Conservation (phyloP, 1,140 invertebrate genomes). For the Palaemon carinicauda region DNA sequence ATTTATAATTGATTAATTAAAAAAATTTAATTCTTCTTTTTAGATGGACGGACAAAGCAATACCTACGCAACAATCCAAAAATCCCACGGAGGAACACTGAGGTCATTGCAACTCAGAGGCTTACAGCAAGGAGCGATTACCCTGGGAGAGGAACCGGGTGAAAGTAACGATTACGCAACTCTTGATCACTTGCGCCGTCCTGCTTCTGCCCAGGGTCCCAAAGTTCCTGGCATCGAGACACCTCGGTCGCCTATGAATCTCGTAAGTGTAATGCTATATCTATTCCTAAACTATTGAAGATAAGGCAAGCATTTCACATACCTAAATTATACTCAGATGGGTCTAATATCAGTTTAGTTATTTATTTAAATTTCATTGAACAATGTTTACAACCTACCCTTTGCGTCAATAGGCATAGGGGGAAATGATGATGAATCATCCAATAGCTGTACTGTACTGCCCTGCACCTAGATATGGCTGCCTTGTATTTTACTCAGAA, state of each 20-base stretch:
- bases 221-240: slow-evolving; percentile 58
- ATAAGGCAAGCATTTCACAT: neutral
- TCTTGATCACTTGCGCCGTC: slow-evolving; percentile 63
- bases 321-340: neutral
- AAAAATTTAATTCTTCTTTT: neutral
- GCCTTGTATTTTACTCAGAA: too few relatives aligned
- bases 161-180: slow-evolving; percentile 73
- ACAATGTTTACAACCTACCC: too few relatives aligned
- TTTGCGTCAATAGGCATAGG: too few relatives aligned
- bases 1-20: too few relatives aligned
- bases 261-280: neutral
- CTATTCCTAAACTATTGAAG: neutral
- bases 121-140: slow-evolving; percentile 58
- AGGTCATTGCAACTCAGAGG: slow-evolving; percentile 63
- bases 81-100: slow-evolving; percentile 69
- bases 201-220: slow-evolving; percentile 47
- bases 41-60: slow-evolving; percentile 67
- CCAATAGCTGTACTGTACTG: too few relatives aligned
- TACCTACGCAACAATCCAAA: slow-evolving; percentile 87
- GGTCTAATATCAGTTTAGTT: too few relatives aligned
- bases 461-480: too few relatives aligned
- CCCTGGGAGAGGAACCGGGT: slow-evolving; percentile 66
- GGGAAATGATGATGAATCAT: too few relatives aligned
- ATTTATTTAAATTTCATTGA: too few relatives aligned
- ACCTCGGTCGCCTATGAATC: slow-evolving; percentile 44